A percentile compares a stretch with the other conserved stretches of the same genome.
Evolutionary conservation across 2,888 invertebrate species (phyloP).

Genomic region (Hydrotaea diabolus): DNA sequence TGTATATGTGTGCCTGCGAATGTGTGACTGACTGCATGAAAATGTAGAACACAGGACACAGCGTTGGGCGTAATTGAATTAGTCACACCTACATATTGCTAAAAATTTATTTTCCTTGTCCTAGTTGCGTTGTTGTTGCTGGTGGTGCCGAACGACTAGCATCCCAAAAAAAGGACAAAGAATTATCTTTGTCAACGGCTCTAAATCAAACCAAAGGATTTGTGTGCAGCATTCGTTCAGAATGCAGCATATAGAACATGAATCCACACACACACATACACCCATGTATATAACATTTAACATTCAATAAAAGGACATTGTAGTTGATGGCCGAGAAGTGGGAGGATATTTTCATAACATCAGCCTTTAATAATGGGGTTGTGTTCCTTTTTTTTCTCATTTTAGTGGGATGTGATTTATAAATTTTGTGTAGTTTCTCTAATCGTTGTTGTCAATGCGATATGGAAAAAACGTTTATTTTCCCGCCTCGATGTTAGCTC

Average conservation of each 20-base stretch:
- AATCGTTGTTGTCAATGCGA: background rate
- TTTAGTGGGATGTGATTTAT: background rate
- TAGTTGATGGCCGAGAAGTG: constrained; percentile 6
- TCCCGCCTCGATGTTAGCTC: background rate
- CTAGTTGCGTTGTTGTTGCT: background rate
- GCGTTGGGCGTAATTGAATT: constrained; percentile 67
- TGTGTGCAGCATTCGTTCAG: constrained; percentile 1
- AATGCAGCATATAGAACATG: constrained; percentile 8
- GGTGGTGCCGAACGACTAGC: background rate
- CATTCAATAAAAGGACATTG: background rate
- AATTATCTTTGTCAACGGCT: constrained; percentile 9
- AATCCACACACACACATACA: background rate
- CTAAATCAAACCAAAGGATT: constrained; percentile 34
- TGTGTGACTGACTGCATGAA: background rate
- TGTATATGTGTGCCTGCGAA: background rate
- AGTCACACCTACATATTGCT: constrained; percentile 65
- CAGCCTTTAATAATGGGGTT: background rate
- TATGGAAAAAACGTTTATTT: background rate
- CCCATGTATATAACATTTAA: background rate
- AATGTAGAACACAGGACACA: constrained; percentile 18
- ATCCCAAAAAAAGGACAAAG: constrained; percentile 9
- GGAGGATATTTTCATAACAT: constrained; percentile 20
- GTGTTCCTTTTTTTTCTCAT: constrained; percentile 3
- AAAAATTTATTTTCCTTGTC: constrained; percentile 26
- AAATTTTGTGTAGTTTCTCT: background rate